Evolutionary conservation across 2,113 vertebrate species (phyloP), one percentile per base, ranked within the genome.

Genomic region (Emydocephalus ijimae): DNA sequence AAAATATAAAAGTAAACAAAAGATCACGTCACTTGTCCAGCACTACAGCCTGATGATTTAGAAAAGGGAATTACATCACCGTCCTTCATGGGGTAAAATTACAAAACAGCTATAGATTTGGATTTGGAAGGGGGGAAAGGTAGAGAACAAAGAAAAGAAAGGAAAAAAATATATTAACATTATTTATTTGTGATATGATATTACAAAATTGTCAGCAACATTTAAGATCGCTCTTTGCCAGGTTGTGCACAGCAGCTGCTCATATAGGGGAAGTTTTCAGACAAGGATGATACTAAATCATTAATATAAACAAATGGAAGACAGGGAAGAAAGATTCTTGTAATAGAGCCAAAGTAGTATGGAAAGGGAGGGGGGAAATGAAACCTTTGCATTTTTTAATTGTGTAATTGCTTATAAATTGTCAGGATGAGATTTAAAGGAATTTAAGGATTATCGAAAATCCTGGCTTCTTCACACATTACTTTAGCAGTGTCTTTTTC

Each of bases 241-340:
- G 95, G 96, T 97, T 98, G 97, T 96, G 96, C 96, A 97, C 95
- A 95, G 96, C 97, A 97, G 96, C 96, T 95, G 95, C 95, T 96
- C 95, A 95, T 95, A 95, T 96, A 96, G 97, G 96, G 97, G 97
- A 98, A 98, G 98, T 98, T 98, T 98, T 98, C 97, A 97, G 96
- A 97, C 97, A 97, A 97, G 85, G 97, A 97, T 97, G 95, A 97
- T 98, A 97, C 97, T 98, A 98, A 98, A 98, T 98, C 97, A 98
- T 98, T 98, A 98, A 98, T 98, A 98, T 97, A 98, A 98, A 98
- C 97, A 98, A 98, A 98, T 98, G 97, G 97, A 98, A 98, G 96
- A 96, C 94, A 95, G 96, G 95, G 96, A 96, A 95, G 94, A 96
- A 98, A 97, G 96, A 86, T 93, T 95, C 96, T 96, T 95, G 97